Conservation (phyloP, 2,797 vertebrate genomes). For the Pseudochirops cupreus region DNA sequence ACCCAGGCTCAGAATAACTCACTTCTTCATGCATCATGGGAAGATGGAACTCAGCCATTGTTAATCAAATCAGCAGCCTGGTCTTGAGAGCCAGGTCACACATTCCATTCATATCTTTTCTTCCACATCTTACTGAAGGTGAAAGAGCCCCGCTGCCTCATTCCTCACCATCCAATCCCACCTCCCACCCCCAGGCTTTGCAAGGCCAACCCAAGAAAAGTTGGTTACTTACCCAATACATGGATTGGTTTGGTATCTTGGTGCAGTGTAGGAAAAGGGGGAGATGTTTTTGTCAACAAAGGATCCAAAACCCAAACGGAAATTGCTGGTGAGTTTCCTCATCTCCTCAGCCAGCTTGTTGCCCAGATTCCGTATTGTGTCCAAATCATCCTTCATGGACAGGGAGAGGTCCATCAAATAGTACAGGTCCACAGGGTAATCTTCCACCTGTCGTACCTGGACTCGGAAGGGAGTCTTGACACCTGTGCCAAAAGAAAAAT, state of each 20-base stretch:
- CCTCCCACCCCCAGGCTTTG: background rate
- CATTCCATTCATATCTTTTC: background rate
- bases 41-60: background rate
- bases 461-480: constrained; percentile 91
- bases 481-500: constrained; percentile 84
- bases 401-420: constrained; percentile 99
- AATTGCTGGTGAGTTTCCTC: constrained; percentile 98
- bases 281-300: constrained; percentile 99
- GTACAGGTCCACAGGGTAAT: constrained; percentile 98
- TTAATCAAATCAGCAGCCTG: background rate
- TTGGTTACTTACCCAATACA: constrained; percentile 92
- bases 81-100: background rate
- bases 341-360: constrained; percentile 97
- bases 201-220: background rate
- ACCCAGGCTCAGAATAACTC: background rate
- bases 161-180: background rate
- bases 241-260: constrained; percentile 96
- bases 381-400: constrained; percentile 98
- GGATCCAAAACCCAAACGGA: constrained; percentile 96
- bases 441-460: constrained; percentile 97
- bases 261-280: constrained; percentile 96
- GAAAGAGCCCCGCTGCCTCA: background rate
- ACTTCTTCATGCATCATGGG: background rate
- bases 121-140: constrained; percentile 13
- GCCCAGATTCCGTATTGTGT: constrained; percentile 95